Percentiles rank a stretch among this genome's conserved stretches.
These are phyloP conservation scores for Apis cerana DNA, from an alignment of 1,140 invertebrate species.

Conservation along the genomic window DNA sequence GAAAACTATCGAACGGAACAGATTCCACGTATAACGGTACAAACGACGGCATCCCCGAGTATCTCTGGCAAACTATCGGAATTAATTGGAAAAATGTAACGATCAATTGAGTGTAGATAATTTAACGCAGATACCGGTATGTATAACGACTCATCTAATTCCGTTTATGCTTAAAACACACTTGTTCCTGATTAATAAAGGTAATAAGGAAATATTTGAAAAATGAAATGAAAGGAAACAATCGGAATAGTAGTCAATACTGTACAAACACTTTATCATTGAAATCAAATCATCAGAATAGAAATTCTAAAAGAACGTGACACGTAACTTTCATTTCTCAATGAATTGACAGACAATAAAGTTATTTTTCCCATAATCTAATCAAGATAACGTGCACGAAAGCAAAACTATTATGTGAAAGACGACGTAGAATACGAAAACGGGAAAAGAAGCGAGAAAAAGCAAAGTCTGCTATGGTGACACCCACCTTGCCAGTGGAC, in stretches of 20 bases:
- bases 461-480: conserved; percentile 62
- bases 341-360: conserved; percentile 42
- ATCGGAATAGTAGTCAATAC: conserved; percentile 20
- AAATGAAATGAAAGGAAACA: neutral
- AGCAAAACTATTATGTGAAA: neutral
- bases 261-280: conserved; percentile 27
- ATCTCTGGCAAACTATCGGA: conserved; percentile 30
- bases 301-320: conserved; percentile 34
- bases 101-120: conserved; percentile 72
- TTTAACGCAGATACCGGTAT: conserved; percentile 60
- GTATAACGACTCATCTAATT: conserved; percentile 28
- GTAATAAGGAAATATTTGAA: neutral
- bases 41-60: conserved; percentile 31
- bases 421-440: neutral
- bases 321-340: conserved; percentile 24
- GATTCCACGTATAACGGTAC: conserved; percentile 43
- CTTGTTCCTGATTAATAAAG: neutral
- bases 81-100: conserved; percentile 65
- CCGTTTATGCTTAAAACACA: conserved; percentile 11
- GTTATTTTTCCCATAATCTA: neutral
- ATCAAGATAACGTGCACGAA: too few relatives aligned
- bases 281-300: conserved; percentile 5
- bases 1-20: conserved; percentile 14
- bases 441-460: conserved; percentile 49
- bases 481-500: conserved; percentile 94